Conservation (phyloP, 1,140 invertebrate species). For the Drosophila virilis region DNA sequence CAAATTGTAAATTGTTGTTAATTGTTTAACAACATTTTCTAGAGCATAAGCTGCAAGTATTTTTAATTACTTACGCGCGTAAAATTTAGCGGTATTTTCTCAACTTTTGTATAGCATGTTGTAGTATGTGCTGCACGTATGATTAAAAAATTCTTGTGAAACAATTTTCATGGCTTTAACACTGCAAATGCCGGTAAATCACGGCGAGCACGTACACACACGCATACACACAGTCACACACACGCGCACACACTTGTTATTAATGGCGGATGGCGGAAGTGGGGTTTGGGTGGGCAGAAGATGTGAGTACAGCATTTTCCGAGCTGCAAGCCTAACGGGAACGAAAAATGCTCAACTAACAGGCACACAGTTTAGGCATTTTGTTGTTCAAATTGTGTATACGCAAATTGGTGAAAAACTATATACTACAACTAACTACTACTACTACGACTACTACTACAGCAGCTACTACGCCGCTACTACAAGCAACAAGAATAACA, state of each 20-base stretch:
- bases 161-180: constrained; percentile 60
- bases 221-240: constrained; percentile 18
- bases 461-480: constrained; percentile 24
- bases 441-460: constrained; percentile 46
- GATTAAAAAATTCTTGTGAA: constrained; percentile 78
- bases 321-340: constrained; percentile 29
- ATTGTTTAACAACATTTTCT: constrained; percentile 23
- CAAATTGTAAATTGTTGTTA: constrained; percentile 19
- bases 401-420: constrained; percentile 50
- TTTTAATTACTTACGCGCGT: constrained; percentile 64
- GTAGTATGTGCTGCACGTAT: constrained; percentile 41
- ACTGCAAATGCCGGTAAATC: constrained; percentile 72
- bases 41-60: constrained; percentile 1
- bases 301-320: constrained; percentile 25
- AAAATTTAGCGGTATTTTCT: constrained; percentile 35
- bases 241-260: constrained; percentile 22
- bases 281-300: neutral
- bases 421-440: constrained; percentile 28
- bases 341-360: constrained; percentile 31
- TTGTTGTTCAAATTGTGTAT: constrained; percentile 68
- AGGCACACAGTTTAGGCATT: constrained; percentile 6
- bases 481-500: constrained; percentile 54
- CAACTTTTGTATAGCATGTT: constrained; percentile 38
- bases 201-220: constrained; percentile 54
- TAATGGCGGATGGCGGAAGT: neutral